Evolutionary conservation across 2,888 invertebrate genomes (phyloP).

Genomic region (Aphrophora alni): DNA sequence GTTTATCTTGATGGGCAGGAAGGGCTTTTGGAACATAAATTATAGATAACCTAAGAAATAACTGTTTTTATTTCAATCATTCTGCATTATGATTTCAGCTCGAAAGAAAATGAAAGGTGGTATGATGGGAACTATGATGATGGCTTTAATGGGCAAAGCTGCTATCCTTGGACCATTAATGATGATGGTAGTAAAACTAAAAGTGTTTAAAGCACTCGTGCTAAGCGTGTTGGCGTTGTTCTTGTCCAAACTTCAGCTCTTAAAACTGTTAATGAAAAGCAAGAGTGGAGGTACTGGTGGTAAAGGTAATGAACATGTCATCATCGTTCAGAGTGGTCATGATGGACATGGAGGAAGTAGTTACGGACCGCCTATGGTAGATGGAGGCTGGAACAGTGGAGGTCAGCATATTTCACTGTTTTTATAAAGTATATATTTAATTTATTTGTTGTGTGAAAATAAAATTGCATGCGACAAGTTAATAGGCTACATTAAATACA

Average conservation of each 20-base stretch:
- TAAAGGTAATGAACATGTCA: slow-evolving; percentile 46
- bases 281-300: slow-evolving; percentile 40
- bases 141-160: slow-evolving; percentile 68
- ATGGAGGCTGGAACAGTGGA: background rate
- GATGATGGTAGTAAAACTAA: slow-evolving; percentile 66
- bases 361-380: background rate
- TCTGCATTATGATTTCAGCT: no score
- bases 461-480: no score
- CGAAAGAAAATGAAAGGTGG: slow-evolving; percentile 51
- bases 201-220: slow-evolving; percentile 52
- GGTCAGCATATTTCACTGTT: background rate
- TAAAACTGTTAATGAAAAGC: slow-evolving; percentile 50
- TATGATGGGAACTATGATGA: slow-evolving; percentile 67
- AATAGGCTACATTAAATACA: no score
- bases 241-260: slow-evolving; percentile 49
- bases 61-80: no score
- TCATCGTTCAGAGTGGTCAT: slow-evolving; percentile 47
- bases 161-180: slow-evolving; percentile 68
- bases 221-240: slow-evolving; percentile 51
- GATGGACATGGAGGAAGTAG: background rate
- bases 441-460: no score
- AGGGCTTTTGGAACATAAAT: no score
- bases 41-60: no score
- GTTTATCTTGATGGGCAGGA: no score
- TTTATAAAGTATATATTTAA: no score